phyloP scores from a whole-genome alignment of 2,888 invertebrate species.

The Synanthedon myopaeformis region DNA sequence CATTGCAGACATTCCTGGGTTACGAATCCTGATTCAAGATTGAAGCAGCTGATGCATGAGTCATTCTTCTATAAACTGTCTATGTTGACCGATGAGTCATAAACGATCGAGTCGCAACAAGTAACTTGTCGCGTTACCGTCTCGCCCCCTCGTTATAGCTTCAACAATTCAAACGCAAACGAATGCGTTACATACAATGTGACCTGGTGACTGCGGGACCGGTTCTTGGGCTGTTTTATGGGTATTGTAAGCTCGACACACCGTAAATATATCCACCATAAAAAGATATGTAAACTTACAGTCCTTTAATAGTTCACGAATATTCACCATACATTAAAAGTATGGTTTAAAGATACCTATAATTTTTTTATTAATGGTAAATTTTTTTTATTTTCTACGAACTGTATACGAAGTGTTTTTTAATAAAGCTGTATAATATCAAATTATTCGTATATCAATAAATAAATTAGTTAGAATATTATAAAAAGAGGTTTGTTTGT shows the following conservation, averaged over 20 bases:
- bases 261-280: too few species aligned
- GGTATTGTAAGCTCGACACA: not conserved
- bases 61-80: slow-evolving; percentile 10
- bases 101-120: slow-evolving; percentile 10
- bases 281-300: too few species aligned
- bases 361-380: too few species aligned
- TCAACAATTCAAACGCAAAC: slow-evolving; percentile 13
- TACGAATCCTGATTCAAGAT: slow-evolving; percentile 25
- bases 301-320: too few species aligned
- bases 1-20: slow-evolving; percentile 20
- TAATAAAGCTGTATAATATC: too few species aligned
- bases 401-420: too few species aligned
- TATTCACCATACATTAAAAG: too few species aligned
- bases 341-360: too few species aligned
- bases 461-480: too few species aligned
- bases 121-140: slow-evolving; percentile 11
- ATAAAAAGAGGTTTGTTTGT: too few species aligned
- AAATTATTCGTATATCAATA: too few species aligned
- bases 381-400: too few species aligned
- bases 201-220: slow-evolving; percentile 14
- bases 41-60: slow-evolving; percentile 21
- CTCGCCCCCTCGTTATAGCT: slow-evolving; percentile 8
- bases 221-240: slow-evolving; percentile 4
- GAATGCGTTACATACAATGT: slow-evolving; percentile 12
- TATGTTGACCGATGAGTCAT: slow-evolving; percentile 25